phyloP scores from a whole-genome alignment of 2,797 vertebrate genomes.

The Chelonia mydas region DNA sequence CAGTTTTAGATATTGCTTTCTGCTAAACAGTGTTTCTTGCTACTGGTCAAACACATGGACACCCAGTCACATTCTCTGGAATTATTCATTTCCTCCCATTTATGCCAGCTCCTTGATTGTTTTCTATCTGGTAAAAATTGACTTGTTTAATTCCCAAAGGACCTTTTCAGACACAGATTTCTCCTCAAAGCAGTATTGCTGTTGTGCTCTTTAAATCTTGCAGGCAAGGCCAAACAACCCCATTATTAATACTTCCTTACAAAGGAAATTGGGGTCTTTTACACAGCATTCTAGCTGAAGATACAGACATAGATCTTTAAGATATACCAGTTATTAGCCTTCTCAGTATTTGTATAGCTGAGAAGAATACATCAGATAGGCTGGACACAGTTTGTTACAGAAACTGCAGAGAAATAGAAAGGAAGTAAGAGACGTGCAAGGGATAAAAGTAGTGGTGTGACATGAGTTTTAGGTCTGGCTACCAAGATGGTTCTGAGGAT shows the following conservation, averaged over 20 bases:
- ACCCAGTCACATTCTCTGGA: background rate
- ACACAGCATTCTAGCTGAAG: background rate
- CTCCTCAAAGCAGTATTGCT: background rate
- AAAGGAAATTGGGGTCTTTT: background rate
- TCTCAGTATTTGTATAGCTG: background rate
- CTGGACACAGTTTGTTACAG: background rate
- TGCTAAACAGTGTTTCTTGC: background rate
- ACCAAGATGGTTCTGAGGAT: background rate
- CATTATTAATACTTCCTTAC: background rate
- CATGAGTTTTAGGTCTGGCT: background rate
- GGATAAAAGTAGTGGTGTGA: background rate
- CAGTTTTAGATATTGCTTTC: background rate
- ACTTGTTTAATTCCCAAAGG: background rate
- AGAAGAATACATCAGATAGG: background rate
- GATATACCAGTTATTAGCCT: background rate
- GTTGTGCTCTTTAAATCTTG: background rate
- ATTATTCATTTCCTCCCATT: background rate
- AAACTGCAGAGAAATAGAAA: background rate
- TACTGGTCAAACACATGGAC: background rate
- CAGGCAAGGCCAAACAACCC: background rate
- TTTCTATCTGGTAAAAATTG: background rate
- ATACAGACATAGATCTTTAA: too few relatives aligned
- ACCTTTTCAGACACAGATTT: background rate
- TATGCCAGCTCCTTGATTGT: background rate
- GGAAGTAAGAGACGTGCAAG: background rate